Evolutionary conservation across 2,797 vertebrate genomes (phyloP).

Genomic region (Microhierax caerulescens): DNA sequence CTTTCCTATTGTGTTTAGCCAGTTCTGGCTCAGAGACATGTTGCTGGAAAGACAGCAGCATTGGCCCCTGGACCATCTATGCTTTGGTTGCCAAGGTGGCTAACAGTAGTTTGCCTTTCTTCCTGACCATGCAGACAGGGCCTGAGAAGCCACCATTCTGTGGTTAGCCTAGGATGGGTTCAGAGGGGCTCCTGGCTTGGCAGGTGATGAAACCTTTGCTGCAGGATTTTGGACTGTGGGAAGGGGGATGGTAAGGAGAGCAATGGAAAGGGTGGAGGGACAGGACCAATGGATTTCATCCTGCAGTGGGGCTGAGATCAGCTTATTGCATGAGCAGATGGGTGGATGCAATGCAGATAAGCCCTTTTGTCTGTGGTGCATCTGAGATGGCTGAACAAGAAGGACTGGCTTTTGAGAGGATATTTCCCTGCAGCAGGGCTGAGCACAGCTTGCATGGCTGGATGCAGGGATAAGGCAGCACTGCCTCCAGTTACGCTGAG

Average conservation of each 20-base stretch:
- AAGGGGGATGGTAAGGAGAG: neutral
- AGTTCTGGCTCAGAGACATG: neutral
- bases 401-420: neutral
- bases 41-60: neutral
- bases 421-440: neutral
- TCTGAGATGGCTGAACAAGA: neutral
- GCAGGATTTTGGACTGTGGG: neutral
- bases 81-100: neutral
- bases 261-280: neutral
- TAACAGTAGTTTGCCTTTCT: neutral
- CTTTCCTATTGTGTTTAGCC: neutral
- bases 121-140: neutral
- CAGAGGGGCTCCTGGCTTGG: neutral
- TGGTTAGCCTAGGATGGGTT: neutral
- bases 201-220: neutral
- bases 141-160: neutral
- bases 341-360: neutral
- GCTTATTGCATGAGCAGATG: neutral
- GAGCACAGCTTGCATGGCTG: neutral
- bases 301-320: neutral
- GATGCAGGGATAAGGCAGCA: neutral
- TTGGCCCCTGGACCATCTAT: neutral
- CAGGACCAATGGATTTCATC: neutral
- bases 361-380: neutral
- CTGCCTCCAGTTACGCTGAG: neutral